Percentiles rank a stretch among this genome's conserved stretches.
Conservation (phyloP, 2,888 invertebrate genomes). For the Drosophila kanekoi region DNA sequence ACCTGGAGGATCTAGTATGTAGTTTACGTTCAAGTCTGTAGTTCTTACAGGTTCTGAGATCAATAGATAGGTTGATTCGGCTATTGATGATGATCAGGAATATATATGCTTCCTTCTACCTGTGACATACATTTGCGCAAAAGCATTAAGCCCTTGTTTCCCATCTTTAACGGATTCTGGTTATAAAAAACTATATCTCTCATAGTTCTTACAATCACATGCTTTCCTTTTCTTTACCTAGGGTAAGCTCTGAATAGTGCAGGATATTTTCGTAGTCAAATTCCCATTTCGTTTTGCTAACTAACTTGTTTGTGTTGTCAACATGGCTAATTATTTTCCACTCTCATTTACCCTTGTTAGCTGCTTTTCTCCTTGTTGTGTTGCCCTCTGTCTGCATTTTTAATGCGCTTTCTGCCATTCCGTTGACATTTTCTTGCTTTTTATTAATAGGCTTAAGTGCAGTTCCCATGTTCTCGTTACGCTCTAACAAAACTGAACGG, state of each 20-base stretch:
- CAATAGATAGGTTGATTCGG: too few species aligned
- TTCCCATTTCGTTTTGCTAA: background rate
- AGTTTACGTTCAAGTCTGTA: too few species aligned
- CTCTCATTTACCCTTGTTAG: constrained; percentile 45
- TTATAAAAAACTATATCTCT: too few species aligned
- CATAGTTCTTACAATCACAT: background rate
- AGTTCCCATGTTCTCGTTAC: constrained; percentile 2
- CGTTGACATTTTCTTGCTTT: constrained; percentile 51
- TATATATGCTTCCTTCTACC: too few species aligned
- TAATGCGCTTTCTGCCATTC: constrained; percentile 53
- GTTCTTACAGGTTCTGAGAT: too few species aligned
- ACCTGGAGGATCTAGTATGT: too few species aligned
- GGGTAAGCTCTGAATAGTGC: background rate
- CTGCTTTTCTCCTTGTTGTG: constrained; percentile 2
- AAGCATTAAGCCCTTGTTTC: too few species aligned
- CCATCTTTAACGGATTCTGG: too few species aligned
- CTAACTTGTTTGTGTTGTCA: constrained; percentile 28
- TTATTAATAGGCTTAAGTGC: constrained; percentile 70
- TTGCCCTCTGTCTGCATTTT: constrained; percentile 25
- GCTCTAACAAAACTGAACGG: background rate
- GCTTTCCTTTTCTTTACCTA: background rate
- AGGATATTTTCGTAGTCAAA: background rate
- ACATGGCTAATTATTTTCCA: constrained; percentile 68
- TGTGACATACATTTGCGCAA: too few species aligned
- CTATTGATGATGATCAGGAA: too few species aligned